Conservation (phyloP, 92 coral and sea anemone genomes). For the Palythoa caribaeorum region DNA sequence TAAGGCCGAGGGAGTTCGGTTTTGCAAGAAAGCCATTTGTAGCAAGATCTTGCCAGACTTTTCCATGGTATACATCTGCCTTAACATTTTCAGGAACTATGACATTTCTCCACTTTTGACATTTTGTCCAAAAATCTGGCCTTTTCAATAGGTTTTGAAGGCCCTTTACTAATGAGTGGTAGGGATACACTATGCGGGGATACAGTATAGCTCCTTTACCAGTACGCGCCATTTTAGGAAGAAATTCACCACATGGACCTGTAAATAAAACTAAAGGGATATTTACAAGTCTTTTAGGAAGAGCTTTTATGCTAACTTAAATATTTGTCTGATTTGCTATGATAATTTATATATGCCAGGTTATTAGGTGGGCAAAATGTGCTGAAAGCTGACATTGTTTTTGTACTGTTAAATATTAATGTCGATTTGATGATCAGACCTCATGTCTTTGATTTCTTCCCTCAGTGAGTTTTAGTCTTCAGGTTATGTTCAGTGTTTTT, state of each 20-base stretch:
- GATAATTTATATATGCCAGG: background rate
- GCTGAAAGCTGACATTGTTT: no score
- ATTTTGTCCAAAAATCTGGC: background rate
- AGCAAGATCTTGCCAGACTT: slow-evolving; percentile 65
- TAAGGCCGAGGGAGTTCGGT: slow-evolving; percentile 50
- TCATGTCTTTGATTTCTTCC: no score
- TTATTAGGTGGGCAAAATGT: background rate
- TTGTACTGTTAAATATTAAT: no score
- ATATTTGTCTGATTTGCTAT: background rate
- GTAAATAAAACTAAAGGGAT: background rate
- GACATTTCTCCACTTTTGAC: slow-evolving; percentile 14
- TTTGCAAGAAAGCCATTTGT: slow-evolving; percentile 41
- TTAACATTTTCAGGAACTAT: slow-evolving; percentile 29
- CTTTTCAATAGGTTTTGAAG: background rate
- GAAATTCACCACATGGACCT: slow-evolving; percentile 62
- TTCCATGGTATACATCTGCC: slow-evolving; percentile 44
- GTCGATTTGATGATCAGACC: no score
- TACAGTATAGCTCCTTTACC: slow-evolving; percentile 54
- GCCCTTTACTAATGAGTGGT: slow-evolving; percentile 48
- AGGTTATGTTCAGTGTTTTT: no score
- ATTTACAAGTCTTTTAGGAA: background rate
- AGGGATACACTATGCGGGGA: slow-evolving; percentile 72
- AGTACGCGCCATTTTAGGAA: slow-evolving; percentile 65
- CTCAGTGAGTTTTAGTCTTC: no score
- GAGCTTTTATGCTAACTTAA: background rate